phyloP scores from a whole-genome alignment of 2,888 invertebrate species.

The Dicyrtomina minuta region DNA sequence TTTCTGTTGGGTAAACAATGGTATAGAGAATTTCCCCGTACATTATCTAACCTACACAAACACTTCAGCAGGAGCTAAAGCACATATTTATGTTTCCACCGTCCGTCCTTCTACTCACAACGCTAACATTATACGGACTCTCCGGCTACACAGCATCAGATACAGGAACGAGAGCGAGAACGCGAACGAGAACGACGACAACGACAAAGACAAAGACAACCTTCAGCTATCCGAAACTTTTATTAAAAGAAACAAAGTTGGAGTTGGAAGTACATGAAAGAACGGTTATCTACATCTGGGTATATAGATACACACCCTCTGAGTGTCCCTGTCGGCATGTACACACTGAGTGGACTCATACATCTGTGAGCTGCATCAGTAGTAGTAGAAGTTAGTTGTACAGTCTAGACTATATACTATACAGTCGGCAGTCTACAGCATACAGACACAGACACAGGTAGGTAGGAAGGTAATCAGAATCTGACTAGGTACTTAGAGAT shows the following conservation, averaged over 20 bases:
- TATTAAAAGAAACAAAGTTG: constrained; percentile 28
- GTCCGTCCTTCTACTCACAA: too few relatives aligned
- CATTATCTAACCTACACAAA: constrained; percentile 45
- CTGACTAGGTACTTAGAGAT: too few relatives aligned
- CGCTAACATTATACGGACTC: too few relatives aligned
- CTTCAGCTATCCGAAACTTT: constrained; percentile 23
- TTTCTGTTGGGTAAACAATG: constrained; percentile 46
- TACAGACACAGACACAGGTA: too few relatives aligned
- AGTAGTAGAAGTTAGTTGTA: too few relatives aligned
- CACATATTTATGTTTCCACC: constrained; percentile 41
- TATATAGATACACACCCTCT: background rate
- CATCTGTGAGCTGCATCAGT: too few relatives aligned
- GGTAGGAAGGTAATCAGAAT: too few relatives aligned
- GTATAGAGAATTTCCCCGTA: constrained; percentile 34
- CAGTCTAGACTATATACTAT: too few relatives aligned
- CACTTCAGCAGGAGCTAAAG: constrained; percentile 42
- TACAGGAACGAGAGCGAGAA: too few relatives aligned
- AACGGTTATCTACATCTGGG: background rate
- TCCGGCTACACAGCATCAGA: constrained; percentile 2
- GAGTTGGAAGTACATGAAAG: constrained; percentile 15
- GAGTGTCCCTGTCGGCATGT: background rate
- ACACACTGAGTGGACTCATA: background rate
- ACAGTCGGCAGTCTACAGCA: too few relatives aligned
- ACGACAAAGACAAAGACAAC: constrained; percentile 12
- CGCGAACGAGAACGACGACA: background rate